Base-by-base conservation (phyloP, 2,888 invertebrate species). In the Aphodius sticticus region DNA sequence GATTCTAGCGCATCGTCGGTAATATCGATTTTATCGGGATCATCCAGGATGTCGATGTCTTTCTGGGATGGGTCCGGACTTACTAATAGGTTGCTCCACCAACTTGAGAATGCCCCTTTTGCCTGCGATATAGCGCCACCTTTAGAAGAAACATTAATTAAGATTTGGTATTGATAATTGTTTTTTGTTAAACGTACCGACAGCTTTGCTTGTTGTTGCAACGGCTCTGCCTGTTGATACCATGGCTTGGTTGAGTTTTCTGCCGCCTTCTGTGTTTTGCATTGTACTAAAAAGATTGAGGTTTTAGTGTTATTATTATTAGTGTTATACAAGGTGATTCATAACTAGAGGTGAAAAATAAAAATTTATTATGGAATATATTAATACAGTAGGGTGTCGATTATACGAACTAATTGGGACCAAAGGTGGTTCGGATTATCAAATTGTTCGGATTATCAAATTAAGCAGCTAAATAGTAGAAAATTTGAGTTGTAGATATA, bases 221-320 rank as follows among this genome's bases (percentile, higher is more conserved):
- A 98, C 97, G 38, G 96, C 97, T 86, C 96, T 93, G 37, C 97
- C 97, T 1, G 98, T 98, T 81, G 95, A 95, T 77, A 94, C 94
- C 88, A 98, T 96, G 0, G 98, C 98, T 87, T 97, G 97, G 86
- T 97, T 97, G 81, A 98, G 92, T 89, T 97, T 97, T 78, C 97
- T 92, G 0, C 98, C 98, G 84, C 97, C 94, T 89, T 98, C 98
- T 69, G 97, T 96, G 86, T 95, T 97, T 85, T 97, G 97, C 95
- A 98, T 97, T 16, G 97, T 96, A 87, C 98, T 98, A 87, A 69
- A 90, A 88, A 83, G 14, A 14, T 53, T 53, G 9, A 53, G 53
- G 12, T 26, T 1, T 26, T 9, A 53, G 53, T 9, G 12, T 3
- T 2, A 53, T 53, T 53, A 53, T 9, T 53, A 53, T n/a, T n/a